Base-by-base conservation (phyloP, 2,113 vertebrate species). In the Passer montanus region DNA sequence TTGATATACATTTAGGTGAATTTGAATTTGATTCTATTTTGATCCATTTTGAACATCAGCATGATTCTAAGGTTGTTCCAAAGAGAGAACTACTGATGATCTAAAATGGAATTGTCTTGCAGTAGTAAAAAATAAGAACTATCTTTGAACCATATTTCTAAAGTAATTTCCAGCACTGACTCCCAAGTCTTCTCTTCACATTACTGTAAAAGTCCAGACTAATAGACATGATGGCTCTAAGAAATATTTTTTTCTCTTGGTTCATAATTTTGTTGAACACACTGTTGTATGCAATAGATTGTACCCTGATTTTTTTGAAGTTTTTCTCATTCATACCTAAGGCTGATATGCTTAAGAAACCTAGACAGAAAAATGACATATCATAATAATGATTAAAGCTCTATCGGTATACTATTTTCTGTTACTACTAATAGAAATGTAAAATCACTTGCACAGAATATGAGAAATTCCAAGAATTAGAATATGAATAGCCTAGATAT, bases 71-170 rank as follows among this genome's bases (percentile, higher is more conserved):
- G 16, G 12, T 75, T 85, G 6, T 79, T 88, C 6, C 49, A 76
- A 76, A 79, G 43, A 52, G 3, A 5, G 21, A 64, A 35, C 35
- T 59, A 79, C 11, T 0, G 0, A 55, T 10, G 64, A 35, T 35
- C 13, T 35, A 30, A 78, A 87, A 67, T 19, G 8, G 11, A 75
- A 75, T 73, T 73, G 20, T 62, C 37, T 66, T 81, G 37, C 24
- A 70, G 20, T 31, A 7, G 8, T 60, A 60, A 67, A 76, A 35
- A 55, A 20, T 8, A 43, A 70, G 19, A 76, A 52, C 4, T 41
- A 9, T 28, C 74, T 82, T 87, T 84, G 33, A 85, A 41, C 15
- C 33, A 18, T 43, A 27, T 63, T 83, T 66, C 15, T 60, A 47
- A 22, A 58, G 33, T 41, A 64, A n/a, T 83, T 88, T 92, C 67